These are phyloP conservation scores for Nycticebus coucang DNA, from an alignment of 2,113 vertebrate genomes.

Conservation along the genomic window DNA sequence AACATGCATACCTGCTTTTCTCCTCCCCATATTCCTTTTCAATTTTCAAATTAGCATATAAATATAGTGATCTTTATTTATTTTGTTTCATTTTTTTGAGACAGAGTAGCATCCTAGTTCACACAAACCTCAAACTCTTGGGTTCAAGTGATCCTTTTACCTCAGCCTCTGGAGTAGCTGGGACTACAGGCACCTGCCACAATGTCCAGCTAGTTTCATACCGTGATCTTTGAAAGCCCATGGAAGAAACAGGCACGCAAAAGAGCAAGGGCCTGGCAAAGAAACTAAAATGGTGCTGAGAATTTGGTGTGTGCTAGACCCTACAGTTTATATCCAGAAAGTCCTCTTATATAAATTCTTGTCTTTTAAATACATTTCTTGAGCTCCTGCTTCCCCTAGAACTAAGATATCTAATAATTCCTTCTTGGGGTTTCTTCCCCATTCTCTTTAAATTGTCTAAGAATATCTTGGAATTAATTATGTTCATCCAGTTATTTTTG, in stretches of 20 bases:
- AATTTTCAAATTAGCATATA: background rate
- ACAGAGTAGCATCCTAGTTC: no score
- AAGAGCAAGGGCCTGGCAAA: background rate
- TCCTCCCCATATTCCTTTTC: background rate
- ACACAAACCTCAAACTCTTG: no score
- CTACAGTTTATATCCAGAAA: background rate
- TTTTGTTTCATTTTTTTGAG: no score
- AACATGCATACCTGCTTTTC: background rate
- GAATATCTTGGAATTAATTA: background rate
- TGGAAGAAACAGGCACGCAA: background rate
- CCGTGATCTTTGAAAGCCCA: background rate
- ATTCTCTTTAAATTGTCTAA: background rate
- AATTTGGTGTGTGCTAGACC: accelerated
- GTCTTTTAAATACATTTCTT: background rate
- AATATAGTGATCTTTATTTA: background rate
- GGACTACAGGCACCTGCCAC: no score
- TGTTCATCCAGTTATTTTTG: background rate
- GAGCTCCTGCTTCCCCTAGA: background rate
- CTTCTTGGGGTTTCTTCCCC: background rate
- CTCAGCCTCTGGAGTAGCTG: no score
- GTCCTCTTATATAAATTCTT: background rate
- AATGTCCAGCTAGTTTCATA: background rate
- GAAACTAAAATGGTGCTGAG: background rate
- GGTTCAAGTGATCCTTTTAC: no score
- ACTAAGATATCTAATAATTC: background rate